A percentile compares a stretch with the other conserved stretches of the same genome.
Evolutionary conservation across 2,888 invertebrate genomes (phyloP).

Genomic region (Orchesella flavescens): DNA sequence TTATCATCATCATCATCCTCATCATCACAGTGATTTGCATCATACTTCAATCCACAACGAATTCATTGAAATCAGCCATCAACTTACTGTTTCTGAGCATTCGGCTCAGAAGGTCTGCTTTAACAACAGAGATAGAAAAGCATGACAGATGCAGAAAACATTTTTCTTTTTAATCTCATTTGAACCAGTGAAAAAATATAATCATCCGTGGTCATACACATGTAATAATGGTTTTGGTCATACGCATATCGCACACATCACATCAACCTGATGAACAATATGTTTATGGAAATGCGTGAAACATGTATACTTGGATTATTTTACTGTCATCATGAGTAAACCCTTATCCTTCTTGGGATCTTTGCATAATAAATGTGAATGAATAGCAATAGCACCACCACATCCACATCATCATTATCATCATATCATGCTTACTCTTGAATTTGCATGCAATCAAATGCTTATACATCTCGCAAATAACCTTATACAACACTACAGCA

Average conservation of each 20-base stretch:
- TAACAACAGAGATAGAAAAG: background rate
- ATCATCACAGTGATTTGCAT: slow-evolving; percentile 2
- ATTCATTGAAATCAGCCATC: background rate
- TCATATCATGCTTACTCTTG: too few relatives aligned
- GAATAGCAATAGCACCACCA: too few relatives aligned
- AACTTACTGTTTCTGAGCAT: too few relatives aligned
- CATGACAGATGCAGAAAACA: slow-evolving; percentile 1
- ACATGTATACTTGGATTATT: slow-evolving; percentile 12
- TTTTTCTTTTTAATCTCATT: background rate
- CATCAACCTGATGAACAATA: background rate
- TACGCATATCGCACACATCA: background rate
- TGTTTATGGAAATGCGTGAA: slow-evolving; percentile 20
- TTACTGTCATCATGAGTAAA: slow-evolving; percentile 5
- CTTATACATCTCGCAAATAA: too few relatives aligned
- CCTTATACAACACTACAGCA: too few relatives aligned
- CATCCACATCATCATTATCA: too few relatives aligned
- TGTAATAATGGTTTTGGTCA: too few relatives aligned
- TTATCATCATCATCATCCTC: too few relatives aligned
- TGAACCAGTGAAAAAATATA: slow-evolving; percentile 2
- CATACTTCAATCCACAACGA: slow-evolving; percentile 3
- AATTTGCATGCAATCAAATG: too few relatives aligned
- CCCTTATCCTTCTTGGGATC: too few relatives aligned
- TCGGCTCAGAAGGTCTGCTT: too few relatives aligned
- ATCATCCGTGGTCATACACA: background rate
- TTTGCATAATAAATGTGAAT: too few relatives aligned